These are phyloP conservation scores for Heliconius sara DNA, from an alignment of 2,888 invertebrate species.

Conservation along the genomic window DNA sequence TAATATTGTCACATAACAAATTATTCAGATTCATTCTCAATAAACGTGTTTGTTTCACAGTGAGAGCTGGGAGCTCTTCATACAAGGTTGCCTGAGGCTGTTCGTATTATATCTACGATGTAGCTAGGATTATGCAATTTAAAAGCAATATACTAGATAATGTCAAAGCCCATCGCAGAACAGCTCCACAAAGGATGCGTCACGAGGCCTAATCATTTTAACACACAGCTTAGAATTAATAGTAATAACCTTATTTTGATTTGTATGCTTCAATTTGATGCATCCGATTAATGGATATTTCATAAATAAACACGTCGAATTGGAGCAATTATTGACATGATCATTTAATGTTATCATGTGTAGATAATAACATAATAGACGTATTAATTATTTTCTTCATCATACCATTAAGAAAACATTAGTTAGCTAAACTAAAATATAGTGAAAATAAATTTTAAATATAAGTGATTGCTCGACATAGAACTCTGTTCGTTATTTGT, in stretches of 20 bases:
- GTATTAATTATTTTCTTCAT: too few relatives aligned
- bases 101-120: constrained; percentile 15
- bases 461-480: too few relatives aligned
- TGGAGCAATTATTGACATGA: neutral
- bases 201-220: constrained; percentile 39
- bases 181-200: constrained; percentile 42
- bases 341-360: too few relatives aligned
- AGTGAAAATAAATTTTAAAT: too few relatives aligned
- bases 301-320: neutral
- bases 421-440: too few relatives aligned
- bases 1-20: constrained; percentile 12
- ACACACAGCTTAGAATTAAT: constrained; percentile 38
- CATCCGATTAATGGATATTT: constrained; percentile 16
- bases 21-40: constrained; percentile 16
- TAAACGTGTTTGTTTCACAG: neutral
- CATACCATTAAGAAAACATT: too few relatives aligned
- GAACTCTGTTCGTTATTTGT: neutral
- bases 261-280: constrained; percentile 29
- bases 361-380: too few relatives aligned
- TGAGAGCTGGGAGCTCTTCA: neutral
- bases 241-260: constrained; percentile 39
- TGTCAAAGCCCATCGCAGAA: constrained; percentile 31
- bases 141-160: constrained; percentile 37
- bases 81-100: neutral
- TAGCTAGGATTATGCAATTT: constrained; percentile 28